A percentile compares a stretch with the other conserved stretches of the same genome.
Evolutionary conservation across 1,140 invertebrate species (phyloP).

Genomic region (Whitmania pigra): DNA sequence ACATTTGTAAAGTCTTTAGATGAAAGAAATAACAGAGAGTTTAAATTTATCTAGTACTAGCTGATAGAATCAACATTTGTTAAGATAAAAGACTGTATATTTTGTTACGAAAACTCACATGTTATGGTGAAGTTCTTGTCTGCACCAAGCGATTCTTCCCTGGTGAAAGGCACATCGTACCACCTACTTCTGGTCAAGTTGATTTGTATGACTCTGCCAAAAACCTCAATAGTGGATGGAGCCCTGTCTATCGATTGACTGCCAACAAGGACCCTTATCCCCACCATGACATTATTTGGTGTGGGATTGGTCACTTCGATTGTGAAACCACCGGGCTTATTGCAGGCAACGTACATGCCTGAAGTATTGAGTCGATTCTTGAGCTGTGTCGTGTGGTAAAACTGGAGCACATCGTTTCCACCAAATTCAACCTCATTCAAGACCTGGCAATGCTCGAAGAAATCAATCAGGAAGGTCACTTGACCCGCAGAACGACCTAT

Average conservation of each 20-base stretch:
- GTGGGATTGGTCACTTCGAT: constrained; percentile 71
- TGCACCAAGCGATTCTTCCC: constrained; percentile 81
- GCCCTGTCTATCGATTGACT: constrained; percentile 70
- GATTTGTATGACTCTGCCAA: constrained; percentile 67
- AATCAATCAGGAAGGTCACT: constrained; percentile 75
- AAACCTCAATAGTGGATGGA: constrained; percentile 71
- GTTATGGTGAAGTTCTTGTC: constrained; percentile 80
- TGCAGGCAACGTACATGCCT: constrained; percentile 38
- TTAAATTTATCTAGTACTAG: not conserved
- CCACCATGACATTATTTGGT: constrained; percentile 62
- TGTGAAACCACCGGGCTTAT: constrained; percentile 62
- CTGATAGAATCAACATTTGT: not conserved
- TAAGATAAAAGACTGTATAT: not conserved
- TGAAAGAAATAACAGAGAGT: too few species aligned
- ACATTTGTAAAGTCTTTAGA: not conserved
- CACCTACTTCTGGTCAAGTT: constrained; percentile 63
- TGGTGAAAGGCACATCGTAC: constrained; percentile 85
- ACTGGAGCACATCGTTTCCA: constrained; percentile 83
- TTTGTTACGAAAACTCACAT: constrained; percentile 39
- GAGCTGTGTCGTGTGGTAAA: constrained; percentile 85
- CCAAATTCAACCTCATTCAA: constrained; percentile 83
- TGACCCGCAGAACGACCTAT: constrained; percentile 35
- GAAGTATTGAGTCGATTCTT: constrained; percentile 81
- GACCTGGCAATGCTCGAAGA: constrained; percentile 83
- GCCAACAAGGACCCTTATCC: constrained; percentile 69